Base-by-base conservation (phyloP, 2,797 vertebrate genomes). In the Diplodus puntazzo region DNA sequence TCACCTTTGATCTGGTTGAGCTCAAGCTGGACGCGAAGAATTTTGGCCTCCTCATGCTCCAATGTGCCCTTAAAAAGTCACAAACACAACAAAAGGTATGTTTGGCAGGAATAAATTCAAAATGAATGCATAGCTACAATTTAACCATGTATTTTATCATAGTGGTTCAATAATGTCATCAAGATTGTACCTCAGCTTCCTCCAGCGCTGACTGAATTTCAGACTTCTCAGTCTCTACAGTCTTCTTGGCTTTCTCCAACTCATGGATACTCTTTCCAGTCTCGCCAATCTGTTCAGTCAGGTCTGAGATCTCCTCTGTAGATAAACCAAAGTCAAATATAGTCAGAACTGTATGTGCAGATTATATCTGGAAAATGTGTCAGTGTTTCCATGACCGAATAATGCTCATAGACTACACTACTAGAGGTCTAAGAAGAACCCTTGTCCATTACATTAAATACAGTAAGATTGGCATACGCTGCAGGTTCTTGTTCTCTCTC, bases 31-130 rank as follows among this genome's bases (percentile, higher is more conserved):
- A 96, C 68, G 23, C 92, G 93, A 39, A 97, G 87, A 80, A 97
- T 96, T 92, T 98, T 98, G 73, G 96, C 94, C 72, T 98, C 97
- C 78, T 97, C 96, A 0, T 97, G 96, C 75, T 97, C 97, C 81
- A 97, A 88, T 49, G 96, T 96, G 0, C 94, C 97, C 97, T 97
- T 52, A 67, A 60, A 1, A 21, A 11, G 12, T 42, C 6, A 34
- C 5, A 34, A 7, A 34, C 5, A 34, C 27, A 34, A 34, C 30
- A 34, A 34, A 34, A 34, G 30, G 30, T 34, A 34, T 34, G 7
- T 34, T 34, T 34, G 30, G 30, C 30, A 34, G 30, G 25, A 25
- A 25, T 25, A 25, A 1, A 27, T 4, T n/a, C n/a, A n/a, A n/a
- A n/a, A n/a, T 27, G 27, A 27, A 27, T 27, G 3, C 27, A 27